Conservation (phyloP, 2,113 vertebrate genomes). For the Chitala chitala region DNA sequence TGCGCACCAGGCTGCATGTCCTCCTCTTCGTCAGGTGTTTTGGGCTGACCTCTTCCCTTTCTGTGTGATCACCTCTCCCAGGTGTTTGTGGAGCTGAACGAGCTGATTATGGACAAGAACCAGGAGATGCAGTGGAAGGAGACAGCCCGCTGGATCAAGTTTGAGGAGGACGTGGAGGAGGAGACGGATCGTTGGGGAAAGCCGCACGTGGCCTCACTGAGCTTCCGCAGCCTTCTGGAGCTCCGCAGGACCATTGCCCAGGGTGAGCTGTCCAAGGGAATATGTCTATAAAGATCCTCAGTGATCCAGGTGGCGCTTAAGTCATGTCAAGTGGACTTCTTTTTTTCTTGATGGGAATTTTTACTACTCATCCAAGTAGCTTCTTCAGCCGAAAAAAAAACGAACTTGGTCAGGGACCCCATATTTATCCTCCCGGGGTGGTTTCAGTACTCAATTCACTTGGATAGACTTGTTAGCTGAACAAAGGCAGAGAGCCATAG, state of each 20-base stretch:
- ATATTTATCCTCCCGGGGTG: too few species aligned
- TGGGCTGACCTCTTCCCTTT: not conserved
- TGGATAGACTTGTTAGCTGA: too few species aligned
- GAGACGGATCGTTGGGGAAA: constrained; percentile 98
- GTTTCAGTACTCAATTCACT: too few species aligned
- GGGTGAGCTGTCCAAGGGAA: constrained; percentile 52
- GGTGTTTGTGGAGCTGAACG: constrained; percentile 97
- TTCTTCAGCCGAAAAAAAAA: too few species aligned
- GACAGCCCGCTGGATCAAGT: constrained; percentile 97
- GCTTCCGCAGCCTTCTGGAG: constrained; percentile 91
- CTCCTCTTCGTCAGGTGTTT: not conserved
- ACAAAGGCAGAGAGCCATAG: too few species aligned
- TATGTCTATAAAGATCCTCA: not conserved
- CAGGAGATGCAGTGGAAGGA: constrained; percentile 98
- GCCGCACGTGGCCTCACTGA: constrained; percentile 89
- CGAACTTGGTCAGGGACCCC: too few species aligned
- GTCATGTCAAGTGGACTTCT: not conserved
- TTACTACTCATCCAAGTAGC: too few species aligned
- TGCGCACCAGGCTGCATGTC: not conserved
- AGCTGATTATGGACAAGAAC: constrained; percentile 89
- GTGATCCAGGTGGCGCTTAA: not conserved
- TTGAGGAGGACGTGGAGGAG: constrained; percentile 96
- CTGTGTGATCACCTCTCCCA: constrained; percentile 33
- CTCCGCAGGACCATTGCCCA: constrained; percentile 86
- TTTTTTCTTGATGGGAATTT: too few species aligned